phyloP scores from a whole-genome alignment of 2,113 vertebrate genomes.

The Amblyornis subalaris region DNA sequence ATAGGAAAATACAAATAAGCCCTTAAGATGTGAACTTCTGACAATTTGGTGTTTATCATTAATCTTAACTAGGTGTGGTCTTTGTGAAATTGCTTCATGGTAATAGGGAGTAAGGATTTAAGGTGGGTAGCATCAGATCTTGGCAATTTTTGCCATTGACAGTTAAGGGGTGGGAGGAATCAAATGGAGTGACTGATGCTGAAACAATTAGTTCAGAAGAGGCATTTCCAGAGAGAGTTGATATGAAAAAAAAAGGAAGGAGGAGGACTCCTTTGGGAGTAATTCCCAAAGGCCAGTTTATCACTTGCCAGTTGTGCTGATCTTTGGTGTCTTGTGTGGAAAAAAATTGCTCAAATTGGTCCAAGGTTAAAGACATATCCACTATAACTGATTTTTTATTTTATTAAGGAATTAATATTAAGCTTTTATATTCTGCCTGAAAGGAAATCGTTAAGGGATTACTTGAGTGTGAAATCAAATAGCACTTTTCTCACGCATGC shows the following conservation, averaged over 20 bases:
- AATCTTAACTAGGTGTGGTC: constrained; percentile 40
- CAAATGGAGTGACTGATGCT: constrained; percentile 21
- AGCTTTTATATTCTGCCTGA: constrained; percentile 64
- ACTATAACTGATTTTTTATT: constrained; percentile 58
- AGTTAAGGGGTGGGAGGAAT: background rate
- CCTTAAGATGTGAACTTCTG: background rate
- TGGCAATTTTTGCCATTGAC: constrained; percentile 11
- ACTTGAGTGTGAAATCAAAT: constrained; percentile 77
- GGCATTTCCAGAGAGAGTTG: background rate
- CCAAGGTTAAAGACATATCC: constrained; percentile 60
- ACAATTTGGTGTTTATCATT: background rate
- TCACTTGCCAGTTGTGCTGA: constrained; percentile 57
- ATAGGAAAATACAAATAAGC: background rate
- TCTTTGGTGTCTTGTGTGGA: constrained; percentile 44
- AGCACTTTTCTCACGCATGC: constrained; percentile 65
- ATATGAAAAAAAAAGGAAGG: background rate
- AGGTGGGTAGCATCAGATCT: background rate
- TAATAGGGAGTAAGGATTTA: background rate
- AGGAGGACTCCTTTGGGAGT: background rate
- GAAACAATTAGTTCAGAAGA: constrained; percentile 28
- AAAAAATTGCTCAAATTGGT: constrained; percentile 42
- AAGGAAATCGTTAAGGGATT: constrained; percentile 72
- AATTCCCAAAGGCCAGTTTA: constrained; percentile 45
- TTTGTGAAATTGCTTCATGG: constrained; percentile 17
- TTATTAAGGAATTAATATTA: constrained; percentile 71